phyloP scores from a whole-genome alignment of 2,113 vertebrate species.

The Phasianus colchicus region DNA sequence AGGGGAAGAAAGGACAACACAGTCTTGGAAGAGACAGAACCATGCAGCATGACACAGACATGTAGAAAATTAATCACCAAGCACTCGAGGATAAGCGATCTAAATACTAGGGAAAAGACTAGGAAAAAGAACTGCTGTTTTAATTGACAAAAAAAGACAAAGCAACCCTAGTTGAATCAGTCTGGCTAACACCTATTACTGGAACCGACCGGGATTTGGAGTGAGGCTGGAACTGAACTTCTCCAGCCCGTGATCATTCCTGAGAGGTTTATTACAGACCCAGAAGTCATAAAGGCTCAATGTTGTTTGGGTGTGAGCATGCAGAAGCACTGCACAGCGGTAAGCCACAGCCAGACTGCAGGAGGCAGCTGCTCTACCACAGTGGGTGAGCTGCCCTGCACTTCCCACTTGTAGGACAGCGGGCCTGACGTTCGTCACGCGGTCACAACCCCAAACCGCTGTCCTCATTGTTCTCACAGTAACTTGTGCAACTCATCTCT shows the following conservation, averaged over 20 bases:
- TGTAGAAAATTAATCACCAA: neutral
- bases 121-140: neutral
- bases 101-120: neutral
- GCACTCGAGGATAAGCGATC: neutral
- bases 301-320: neutral
- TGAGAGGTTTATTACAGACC: neutral
- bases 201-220: neutral
- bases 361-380: neutral
- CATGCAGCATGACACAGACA: neutral
- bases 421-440: fast-evolving
- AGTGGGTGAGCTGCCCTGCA: fast-evolving
- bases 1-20: neutral
- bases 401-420: neutral
- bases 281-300: neutral
- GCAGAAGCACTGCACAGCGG: neutral
- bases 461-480: neutral
- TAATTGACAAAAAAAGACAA: neutral
- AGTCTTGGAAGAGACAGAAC: neutral
- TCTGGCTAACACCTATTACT: neutral
- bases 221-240: neutral
- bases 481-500: neutral
- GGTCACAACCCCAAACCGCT: neutral
- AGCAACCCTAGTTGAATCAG: neutral
- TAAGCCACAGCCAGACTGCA: neutral
- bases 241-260: neutral